Base-by-base conservation (phyloP, 2,113 vertebrate species). In the Gymnarchus niloticus region DNA sequence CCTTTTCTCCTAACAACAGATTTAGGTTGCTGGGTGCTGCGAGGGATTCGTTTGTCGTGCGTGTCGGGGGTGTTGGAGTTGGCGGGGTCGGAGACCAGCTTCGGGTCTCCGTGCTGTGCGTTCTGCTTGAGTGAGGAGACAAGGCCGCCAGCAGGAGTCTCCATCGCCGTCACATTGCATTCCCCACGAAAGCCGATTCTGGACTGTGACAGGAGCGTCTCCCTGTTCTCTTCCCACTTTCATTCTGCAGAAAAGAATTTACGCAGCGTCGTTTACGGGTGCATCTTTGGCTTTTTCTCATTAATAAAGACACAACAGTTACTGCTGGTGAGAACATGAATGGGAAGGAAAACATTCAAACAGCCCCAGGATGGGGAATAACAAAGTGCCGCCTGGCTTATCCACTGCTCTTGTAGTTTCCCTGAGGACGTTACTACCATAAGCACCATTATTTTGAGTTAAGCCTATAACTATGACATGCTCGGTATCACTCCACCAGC, bases 1-100 rank as follows among this genome's bases (percentile, higher is more conserved):
- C 46, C 52, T 8, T 76, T 81, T n/a, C 89, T 77, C 33, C 65
- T 85, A 85, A 90, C 90, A 90, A 88, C 92, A 92, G 91, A 95
- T 93, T 92, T 94, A 93, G 93, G 93, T 93, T 92, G 87, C 84
- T 17, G 51, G 91, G 87, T 87, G 93, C 94, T 92, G 87, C 89
- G 87, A 93, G 93, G 93, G 89, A 85, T 85, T 89, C 84, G 87
- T 88, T 2, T 21, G 88, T n/a, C n/a, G 87, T 56, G 81, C 25
- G 19, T 76, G 65, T 37, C 48, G 21, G 51, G 51, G 33, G 61
- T 82, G 69, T n/a, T n/a, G n/a, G 3, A 77, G 87, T 54, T 81
- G 81, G 87, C 44, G 37, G 82, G 61, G 80, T 44, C 81, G 51
- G 49, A 83, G 89, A 87, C 82, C 56, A 54, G 65, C 84, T 85